These are phyloP conservation scores for Epizoanthus stellaris DNA, from an alignment of 92 coral and sea anemone genomes.

Conservation along the genomic window DNA sequence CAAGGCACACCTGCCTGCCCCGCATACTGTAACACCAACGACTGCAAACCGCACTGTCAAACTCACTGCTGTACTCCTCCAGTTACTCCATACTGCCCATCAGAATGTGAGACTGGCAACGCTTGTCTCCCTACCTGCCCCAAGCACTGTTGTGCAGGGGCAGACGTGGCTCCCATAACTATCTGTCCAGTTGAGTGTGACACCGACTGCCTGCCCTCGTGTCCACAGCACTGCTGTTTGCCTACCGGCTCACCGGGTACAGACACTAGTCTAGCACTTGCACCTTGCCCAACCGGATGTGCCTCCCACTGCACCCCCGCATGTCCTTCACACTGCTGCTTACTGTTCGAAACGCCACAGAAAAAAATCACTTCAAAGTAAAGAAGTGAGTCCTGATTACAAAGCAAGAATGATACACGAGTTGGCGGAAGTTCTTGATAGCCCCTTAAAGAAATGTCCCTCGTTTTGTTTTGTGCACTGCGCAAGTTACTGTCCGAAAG, in stretches of 20 bases:
- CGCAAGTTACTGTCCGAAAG: constrained; percentile 17
- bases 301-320: neutral
- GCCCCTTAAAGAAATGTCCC: constrained; percentile 21
- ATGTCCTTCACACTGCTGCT: constrained; percentile 28
- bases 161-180: neutral
- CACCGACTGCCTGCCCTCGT: constrained; percentile 24
- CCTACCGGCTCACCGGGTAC: neutral
- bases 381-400: neutral
- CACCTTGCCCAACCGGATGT: constrained; percentile 23
- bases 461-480: constrained; percentile 42
- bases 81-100: too few species aligned
- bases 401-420: constrained; percentile 17
- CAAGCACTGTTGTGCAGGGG: constrained; percentile 2
- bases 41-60: constrained; percentile 32
- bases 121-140: constrained; percentile 21
- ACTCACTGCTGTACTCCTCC: constrained; percentile 8
- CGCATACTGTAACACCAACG: constrained; percentile 8
- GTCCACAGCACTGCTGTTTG: constrained; percentile 30
- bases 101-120: too few species aligned
- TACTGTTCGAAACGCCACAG: constrained; percentile 11
- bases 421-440: constrained; percentile 18
- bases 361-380: constrained; percentile 5
- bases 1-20: neutral
- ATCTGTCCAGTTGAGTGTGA: constrained; percentile 13
- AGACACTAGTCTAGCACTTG: neutral